Evolutionary conservation across 64 coral and sea anemone species (phyloP), one percentile per base, ranked within the genome.

Genomic region (Montipora sp.): DNA sequence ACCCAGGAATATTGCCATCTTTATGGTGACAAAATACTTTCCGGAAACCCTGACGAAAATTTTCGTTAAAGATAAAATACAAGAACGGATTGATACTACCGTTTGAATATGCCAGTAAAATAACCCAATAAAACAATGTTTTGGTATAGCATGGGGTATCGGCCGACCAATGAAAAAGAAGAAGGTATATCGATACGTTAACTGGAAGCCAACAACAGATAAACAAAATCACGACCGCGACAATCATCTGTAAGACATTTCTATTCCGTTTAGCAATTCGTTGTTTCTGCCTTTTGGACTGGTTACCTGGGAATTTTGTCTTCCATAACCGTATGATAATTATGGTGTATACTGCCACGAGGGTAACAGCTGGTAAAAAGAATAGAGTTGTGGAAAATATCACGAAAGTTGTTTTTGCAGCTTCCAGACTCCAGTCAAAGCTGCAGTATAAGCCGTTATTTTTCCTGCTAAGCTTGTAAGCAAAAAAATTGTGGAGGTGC

Each of bases 171-270:
- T 57, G 53, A 11, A 57, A 57, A 1, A 57, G 53, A 8, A 4
- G 7, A 57, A 57, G 11, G 53, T 57, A 57, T 57, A 83, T 63
- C 4, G 80, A 83, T 23, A 83, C 80, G 58, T 83, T 83, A 15
- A 83, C 27, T 2, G 91, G 91, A 11, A 84, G 22, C 91, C 91
- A 93, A 2, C 75, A 93, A 18, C 77, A 71, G 55, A 93, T 21
- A 51, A 93, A 93, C 4, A 93, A 60, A 15, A 88, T 10, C 9
- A 93, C 83, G 19, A 93, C 78, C 6, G 53, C 53, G 11, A 57
- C 53, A 57, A 57, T 11, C 53, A 57, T 57, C 53, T 11, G 53
- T 11, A 57, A 57, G 53, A 57, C 53, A 57, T 57, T 57, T 57
- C 53, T 57, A 11, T 57, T 57, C 53, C 53, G 53, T 57, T 57